Percentiles rank a stretch among this genome's conserved stretches.
These are phyloP conservation scores for Prosapia bicincta DNA, from an alignment of 2,888 invertebrate species.

Conservation along the genomic window DNA sequence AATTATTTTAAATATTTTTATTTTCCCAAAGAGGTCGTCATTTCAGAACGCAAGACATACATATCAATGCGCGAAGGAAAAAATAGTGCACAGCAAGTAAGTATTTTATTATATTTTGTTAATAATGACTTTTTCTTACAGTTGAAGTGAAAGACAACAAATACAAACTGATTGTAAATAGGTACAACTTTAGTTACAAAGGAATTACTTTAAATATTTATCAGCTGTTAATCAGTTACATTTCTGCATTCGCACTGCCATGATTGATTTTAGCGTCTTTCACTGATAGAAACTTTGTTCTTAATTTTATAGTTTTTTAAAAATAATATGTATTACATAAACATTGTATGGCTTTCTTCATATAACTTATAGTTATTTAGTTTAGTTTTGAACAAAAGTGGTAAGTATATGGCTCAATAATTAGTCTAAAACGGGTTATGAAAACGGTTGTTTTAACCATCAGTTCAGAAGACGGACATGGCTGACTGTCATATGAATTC, in stretches of 20 bases:
- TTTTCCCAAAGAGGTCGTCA: slow-evolving; percentile 25
- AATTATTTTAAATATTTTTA: slow-evolving; percentile 5
- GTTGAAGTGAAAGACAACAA: background rate
- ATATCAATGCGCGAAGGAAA: slow-evolving; percentile 16
- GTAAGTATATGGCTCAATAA: background rate
- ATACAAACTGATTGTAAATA: background rate
- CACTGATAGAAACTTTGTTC: slow-evolving; percentile 25
- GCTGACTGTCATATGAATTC: background rate
- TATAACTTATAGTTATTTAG: background rate
- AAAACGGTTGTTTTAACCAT: background rate
- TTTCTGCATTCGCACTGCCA: slow-evolving; percentile 43
- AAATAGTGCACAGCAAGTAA: slow-evolving; percentile 14
- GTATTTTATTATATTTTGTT: background rate
- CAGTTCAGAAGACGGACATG: background rate
- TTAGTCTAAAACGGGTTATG: background rate
- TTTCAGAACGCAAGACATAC: slow-evolving; percentile 7
- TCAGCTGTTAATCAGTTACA: slow-evolving; percentile 5
- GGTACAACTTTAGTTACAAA: background rate
- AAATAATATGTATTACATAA: slow-evolving; percentile 13
- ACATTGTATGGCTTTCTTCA: slow-evolving; percentile 7
- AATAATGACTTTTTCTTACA: background rate
- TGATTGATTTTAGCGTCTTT: slow-evolving; percentile 51
- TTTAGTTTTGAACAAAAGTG: background rate
- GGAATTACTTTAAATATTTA: slow-evolving; percentile 8
- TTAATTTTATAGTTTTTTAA: slow-evolving; percentile 22